phyloP scores from a whole-genome alignment of 2,113 vertebrate species.

The Hippocampus barbouri region DNA sequence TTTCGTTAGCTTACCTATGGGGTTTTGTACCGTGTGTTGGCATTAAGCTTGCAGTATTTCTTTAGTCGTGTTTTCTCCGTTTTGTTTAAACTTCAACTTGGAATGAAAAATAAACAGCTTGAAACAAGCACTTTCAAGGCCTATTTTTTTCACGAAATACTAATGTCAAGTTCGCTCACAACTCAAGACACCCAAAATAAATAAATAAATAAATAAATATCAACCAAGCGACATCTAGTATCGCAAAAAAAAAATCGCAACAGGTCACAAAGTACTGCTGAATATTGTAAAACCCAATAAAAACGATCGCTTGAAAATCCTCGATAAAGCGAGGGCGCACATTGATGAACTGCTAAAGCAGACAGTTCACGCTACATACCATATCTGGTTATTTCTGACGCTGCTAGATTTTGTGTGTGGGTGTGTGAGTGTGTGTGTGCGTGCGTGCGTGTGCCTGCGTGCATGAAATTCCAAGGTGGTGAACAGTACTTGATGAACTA shows the following conservation, averaged over 20 bases:
- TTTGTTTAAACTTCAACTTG: neutral
- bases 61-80: neutral
- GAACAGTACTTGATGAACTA: slow-evolving; percentile 92
- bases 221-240: neutral
- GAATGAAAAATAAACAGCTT: neutral
- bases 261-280: neutral
- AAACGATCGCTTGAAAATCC: slow-evolving; percentile 15
- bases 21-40: neutral
- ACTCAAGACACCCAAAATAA: neutral
- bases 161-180: neutral
- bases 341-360: neutral
- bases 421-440: neutral
- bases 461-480: slow-evolving; percentile 80
- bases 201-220: neutral
- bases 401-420: slow-evolving; percentile 17
- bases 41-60: neutral
- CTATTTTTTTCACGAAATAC: neutral
- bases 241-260: slow-evolving; percentile 6
- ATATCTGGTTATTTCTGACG: slow-evolving; percentile 41
- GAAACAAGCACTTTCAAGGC: neutral
- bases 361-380: slow-evolving; percentile 5
- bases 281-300: neutral
- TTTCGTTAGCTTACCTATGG: neutral
- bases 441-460: slow-evolving; percentile 18
- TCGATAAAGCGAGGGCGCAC: neutral